These are phyloP conservation scores for Herpailurus yagouaroundi DNA, from an alignment of 2,113 vertebrate genomes.

Conservation along the genomic window DNA sequence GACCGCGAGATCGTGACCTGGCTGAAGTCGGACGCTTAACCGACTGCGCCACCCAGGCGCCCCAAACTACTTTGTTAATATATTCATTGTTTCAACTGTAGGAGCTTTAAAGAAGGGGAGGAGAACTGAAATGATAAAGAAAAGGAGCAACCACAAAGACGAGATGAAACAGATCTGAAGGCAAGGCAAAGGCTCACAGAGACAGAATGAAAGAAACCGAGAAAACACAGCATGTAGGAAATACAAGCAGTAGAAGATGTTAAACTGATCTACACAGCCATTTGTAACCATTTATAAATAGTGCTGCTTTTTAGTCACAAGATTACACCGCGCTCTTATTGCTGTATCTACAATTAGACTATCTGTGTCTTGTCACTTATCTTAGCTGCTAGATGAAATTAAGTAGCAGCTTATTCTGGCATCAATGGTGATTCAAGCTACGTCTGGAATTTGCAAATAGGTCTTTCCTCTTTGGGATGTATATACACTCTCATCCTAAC, in stretches of 20 bases:
- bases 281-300: neutral
- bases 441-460: neutral
- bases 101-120: neutral
- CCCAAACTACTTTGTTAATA: neutral
- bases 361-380: neutral
- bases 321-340: neutral
- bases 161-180: neutral
- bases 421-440: neutral
- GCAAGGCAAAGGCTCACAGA: neutral
- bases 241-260: neutral
- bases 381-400: neutral
- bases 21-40: too few species aligned
- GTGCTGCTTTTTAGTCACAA: neutral
- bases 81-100: neutral
- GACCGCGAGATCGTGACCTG: too few species aligned
- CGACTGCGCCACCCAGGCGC: too few species aligned
- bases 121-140: neutral
- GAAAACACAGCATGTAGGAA: neutral
- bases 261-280: neutral
- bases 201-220: neutral
- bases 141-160: neutral
- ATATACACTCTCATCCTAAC: neutral
- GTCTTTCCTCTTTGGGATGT: neutral
- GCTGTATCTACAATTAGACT: neutral
- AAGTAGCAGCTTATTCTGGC: neutral